Evolutionary conservation across 2,797 vertebrate species (phyloP).

Genomic region (Strix occidentalis): DNA sequence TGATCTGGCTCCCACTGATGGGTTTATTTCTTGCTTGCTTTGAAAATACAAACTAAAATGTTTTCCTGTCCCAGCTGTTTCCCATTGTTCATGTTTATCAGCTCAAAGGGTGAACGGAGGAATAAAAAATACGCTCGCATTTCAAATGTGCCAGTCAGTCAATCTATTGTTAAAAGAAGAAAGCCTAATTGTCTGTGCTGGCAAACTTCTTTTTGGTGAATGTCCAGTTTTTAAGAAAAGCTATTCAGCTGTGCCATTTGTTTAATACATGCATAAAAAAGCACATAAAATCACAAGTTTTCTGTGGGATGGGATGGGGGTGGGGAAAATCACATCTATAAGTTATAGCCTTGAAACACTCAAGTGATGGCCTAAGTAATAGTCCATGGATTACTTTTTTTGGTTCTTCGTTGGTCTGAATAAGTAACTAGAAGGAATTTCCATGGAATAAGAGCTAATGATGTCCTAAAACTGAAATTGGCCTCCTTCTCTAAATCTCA

Average conservation of each 20-base stretch:
- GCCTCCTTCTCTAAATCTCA: background rate
- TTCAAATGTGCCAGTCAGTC: conserved; percentile 86
- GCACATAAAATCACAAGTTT: conserved; percentile 81
- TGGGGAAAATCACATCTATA: conserved; percentile 26
- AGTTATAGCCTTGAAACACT: conserved; percentile 36
- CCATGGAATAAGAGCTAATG: background rate
- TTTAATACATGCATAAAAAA: conserved; percentile 83
- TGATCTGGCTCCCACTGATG: conserved; percentile 81
- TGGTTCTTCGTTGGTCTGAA: background rate
- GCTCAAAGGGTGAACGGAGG: conserved; percentile 83
- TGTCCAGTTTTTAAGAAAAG: conserved; percentile 88
- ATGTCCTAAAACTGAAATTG: background rate
- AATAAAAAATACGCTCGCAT: conserved; percentile 81
- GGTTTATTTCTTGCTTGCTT: conserved; percentile 83
- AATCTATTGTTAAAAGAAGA: conserved; percentile 84
- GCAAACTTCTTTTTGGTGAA: conserved; percentile 86
- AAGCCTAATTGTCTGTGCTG: conserved; percentile 85
- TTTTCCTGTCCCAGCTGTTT: conserved; percentile 87
- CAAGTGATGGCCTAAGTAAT: background rate
- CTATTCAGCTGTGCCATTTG: conserved; percentile 87
- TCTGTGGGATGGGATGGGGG: conserved; percentile 32
- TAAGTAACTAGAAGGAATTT: background rate
- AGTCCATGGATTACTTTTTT: background rate
- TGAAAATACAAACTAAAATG: conserved; percentile 85
- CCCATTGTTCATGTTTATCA: conserved; percentile 86